phyloP scores from a whole-genome alignment of 2,113 vertebrate genomes.

The Corythoichthys intestinalis region DNA sequence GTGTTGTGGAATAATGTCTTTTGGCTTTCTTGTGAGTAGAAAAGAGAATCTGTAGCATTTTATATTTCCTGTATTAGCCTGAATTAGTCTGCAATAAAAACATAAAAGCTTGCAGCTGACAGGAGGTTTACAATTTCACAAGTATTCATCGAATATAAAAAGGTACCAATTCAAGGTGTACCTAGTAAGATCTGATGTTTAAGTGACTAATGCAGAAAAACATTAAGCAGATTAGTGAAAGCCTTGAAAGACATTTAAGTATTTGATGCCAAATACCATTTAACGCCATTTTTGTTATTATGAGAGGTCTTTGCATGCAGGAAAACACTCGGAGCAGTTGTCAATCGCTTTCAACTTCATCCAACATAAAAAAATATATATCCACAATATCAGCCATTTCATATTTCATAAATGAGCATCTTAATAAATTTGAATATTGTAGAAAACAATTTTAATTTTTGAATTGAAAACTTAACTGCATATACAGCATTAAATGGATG shows the following conservation, averaged over 20 bases:
- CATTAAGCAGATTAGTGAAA: not conserved
- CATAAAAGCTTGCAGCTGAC: not conserved
- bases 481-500: no score
- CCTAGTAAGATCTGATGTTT: not conserved
- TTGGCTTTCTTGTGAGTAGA: not conserved
- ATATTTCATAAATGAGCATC: not conserved
- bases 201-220: not conserved
- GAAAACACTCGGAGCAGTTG: constrained; percentile 49
- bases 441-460: not conserved
- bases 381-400: not conserved
- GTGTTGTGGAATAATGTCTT: not conserved
- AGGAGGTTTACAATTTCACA: not conserved
- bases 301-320: constrained; percentile 35
- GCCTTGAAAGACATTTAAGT: not conserved
- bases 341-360: constrained; percentile 39
- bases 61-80: not conserved
- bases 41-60: not conserved
- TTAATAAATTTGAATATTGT: not conserved
- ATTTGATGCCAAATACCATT: constrained; percentile 29
- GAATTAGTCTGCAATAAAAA: not conserved
- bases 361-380: not conserved
- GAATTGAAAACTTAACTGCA: not conserved
- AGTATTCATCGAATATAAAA: not conserved
- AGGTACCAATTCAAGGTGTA: not conserved
- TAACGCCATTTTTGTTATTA: constrained; percentile 34